These are phyloP conservation scores for Triops longicaudatus DNA, from an alignment of 1,140 invertebrate genomes.

Conservation along the genomic window DNA sequence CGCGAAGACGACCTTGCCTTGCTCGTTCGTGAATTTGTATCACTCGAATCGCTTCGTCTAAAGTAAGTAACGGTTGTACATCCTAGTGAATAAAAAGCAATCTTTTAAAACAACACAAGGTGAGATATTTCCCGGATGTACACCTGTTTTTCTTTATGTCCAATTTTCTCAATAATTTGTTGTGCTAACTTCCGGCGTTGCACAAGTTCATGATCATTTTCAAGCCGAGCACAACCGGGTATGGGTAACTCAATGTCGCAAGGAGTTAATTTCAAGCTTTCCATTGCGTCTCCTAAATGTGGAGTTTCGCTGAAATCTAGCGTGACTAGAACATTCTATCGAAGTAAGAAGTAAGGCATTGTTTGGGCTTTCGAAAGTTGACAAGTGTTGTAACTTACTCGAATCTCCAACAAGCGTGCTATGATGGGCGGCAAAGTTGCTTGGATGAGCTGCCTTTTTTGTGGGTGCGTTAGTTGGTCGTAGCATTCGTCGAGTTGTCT, in stretches of 20 bases:
- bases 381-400: slow-evolving; percentile 32
- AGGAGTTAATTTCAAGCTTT: slow-evolving; percentile 47
- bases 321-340: slow-evolving; percentile 70
- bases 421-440: slow-evolving; percentile 69
- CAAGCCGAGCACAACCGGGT: not conserved
- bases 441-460: slow-evolving; percentile 71
- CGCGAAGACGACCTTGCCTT: slow-evolving; percentile 66
- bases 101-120: not conserved
- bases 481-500: slow-evolving; percentile 70
- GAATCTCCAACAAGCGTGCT: slow-evolving; percentile 55
- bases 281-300: slow-evolving; percentile 70
- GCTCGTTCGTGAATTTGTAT: slow-evolving; percentile 86
- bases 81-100: slow-evolving; percentile 17
- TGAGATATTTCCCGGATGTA: too few relatives aligned
- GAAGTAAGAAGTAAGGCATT: not conserved
- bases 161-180: slow-evolving; percentile 24
- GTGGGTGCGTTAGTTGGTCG: slow-evolving; percentile 85
- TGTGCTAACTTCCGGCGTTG: slow-evolving; percentile 17
- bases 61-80: slow-evolving; percentile 46
- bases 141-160: slow-evolving; percentile 24
- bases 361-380: not conserved
- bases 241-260: slow-evolving; percentile 17
- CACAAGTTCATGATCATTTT: not conserved
- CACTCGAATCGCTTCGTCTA: slow-evolving; percentile 72
- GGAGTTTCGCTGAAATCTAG: slow-evolving; percentile 75